Base-by-base conservation (phyloP, 2,113 vertebrate species). In the Gallinago paraguaiae region DNA sequence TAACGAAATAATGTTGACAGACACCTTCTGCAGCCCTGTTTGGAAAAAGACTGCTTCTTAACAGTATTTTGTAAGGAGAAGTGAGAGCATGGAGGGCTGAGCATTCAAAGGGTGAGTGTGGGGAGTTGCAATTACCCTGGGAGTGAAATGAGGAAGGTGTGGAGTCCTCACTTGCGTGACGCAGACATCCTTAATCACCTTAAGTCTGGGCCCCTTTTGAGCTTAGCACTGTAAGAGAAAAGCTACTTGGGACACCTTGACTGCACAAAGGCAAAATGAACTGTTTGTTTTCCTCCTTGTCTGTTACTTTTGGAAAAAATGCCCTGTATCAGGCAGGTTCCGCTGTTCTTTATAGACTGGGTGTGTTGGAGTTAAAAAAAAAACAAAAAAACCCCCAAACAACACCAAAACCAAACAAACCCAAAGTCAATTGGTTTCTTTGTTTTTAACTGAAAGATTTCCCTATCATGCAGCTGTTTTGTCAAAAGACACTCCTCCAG, bases 401-500 rank as follows among this genome's bases (percentile, higher is more conserved):
- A 37, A 37, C 37, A 50, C 7, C 13, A 51, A 5, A 50, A 51
- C 8, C 45, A 53, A 28, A 28, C 13, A 27, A 51, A 27, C 14
- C 3, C 17, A 8, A 71, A 91, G 28, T 45, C 60, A 43, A 33
- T 88, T 35, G 10, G n/a, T 92, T 83, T 71, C 65, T 96, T 83
- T 46, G 19, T 68, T 94, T 95, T 59, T 75, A 86, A 54, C 15
- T 31, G 68, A 35, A 17, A 46, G 78, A 85, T 80, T 87, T 95
- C 53, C 57, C 51, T 3, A 17, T 94, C 94, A 71, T 63, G 56
- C 81, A 93, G 91, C 77, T 93, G 48, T 94, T 94, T 96, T 86
- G 72, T 95, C 85, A 94, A 84, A 97, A 98, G 94, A 67, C 6
- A 8, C 71, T 94, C 8, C 59, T 88, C 51, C 64, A 87, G 91